Percentiles rank a stretch among this genome's conserved stretches.
Conservation (phyloP, 2,888 invertebrate genomes). For the Drosophila austrosaltans region DNA sequence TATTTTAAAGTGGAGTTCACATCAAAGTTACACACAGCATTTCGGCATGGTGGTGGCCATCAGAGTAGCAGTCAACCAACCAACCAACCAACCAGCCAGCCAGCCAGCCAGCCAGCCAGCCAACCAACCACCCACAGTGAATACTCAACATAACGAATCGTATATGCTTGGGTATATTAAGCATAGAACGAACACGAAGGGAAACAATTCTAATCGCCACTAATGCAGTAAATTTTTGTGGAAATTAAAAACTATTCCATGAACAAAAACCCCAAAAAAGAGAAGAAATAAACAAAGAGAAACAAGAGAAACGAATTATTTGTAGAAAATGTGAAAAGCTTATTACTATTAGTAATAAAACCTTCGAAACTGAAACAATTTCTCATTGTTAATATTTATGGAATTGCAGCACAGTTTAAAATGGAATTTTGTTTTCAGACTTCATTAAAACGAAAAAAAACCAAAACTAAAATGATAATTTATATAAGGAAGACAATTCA, state of each 20-base stretch:
- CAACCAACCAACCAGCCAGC: slow-evolving; percentile 26
- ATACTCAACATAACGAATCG: slow-evolving; percentile 5
- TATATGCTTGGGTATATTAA: slow-evolving; percentile 20
- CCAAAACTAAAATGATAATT: too few species aligned
- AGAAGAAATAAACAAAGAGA: background rate
- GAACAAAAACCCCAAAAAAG: too few species aligned
- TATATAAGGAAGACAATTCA: too few species aligned
- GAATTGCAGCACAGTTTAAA: too few species aligned
- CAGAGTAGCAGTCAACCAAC: slow-evolving; percentile 22
- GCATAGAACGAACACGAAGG: slow-evolving; percentile 4
- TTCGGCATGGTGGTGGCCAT: slow-evolving; percentile 35
- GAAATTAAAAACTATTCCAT: background rate
- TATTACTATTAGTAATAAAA: too few species aligned
- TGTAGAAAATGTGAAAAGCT: too few species aligned
- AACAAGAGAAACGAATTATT: background rate
- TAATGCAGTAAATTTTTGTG: background rate
- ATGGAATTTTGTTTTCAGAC: too few species aligned
- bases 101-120: slow-evolving; percentile 22
- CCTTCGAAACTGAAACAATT: too few species aligned
- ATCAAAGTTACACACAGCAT: slow-evolving; percentile 57
- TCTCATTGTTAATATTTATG: too few species aligned
- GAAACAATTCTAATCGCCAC: slow-evolving; percentile 8
- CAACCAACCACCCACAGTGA: background rate
- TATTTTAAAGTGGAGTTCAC: slow-evolving; percentile 73
- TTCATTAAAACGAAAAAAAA: too few species aligned